Evolutionary conservation across 2,888 invertebrate genomes (phyloP), one percentile per base, ranked within the genome.

Genomic region (Tiphia femorata): DNA sequence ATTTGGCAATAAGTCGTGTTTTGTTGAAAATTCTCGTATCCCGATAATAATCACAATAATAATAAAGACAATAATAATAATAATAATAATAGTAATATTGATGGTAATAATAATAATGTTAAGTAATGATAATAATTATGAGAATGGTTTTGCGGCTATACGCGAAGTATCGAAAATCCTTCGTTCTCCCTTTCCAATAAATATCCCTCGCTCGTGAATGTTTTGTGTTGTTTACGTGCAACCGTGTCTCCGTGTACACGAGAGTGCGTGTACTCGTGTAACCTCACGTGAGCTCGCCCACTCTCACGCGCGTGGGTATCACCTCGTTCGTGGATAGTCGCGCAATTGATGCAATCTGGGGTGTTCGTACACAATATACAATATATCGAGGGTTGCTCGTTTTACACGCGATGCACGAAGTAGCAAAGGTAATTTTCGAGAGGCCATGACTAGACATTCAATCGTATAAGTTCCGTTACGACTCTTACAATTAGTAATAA

Each of bases 401-500:
- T n/a, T n/a, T 55, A 64, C 58, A 67, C 62, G 57, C 69, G 72
- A 66, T 69, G 33, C 72, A 73, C 72, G 63, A 75, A 72, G 63
- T 70, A 78, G 76, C 78, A 76, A 78, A 79, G 73, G 55, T 77
- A n/a, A n/a, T n/a, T 21, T 53, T 78, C 73, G 73, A 80, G 83
- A 82, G 83, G 82, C 83, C 83, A 81, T 82, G 83, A 83, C 83
- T 83, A 83, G 83, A 83, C 78, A 83, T 80, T 82, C 72, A 79
- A 81, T 79, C 76, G 77, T 79, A 77, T 68, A 72, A 70, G 63
- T 38, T 48, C n/a, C n/a, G n/a, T 57, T 50, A 58, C 64, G 56
- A 70, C 75, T n/a, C n/a, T 77, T 78, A 80, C 72, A 80, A 82
- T 40, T 78, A 67, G 67, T 80, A 81, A 81, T 81, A 83, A 83